Evolutionary conservation across 2,113 vertebrate genomes (phyloP).

Genomic region (Cyrtonyx montezumae): DNA sequence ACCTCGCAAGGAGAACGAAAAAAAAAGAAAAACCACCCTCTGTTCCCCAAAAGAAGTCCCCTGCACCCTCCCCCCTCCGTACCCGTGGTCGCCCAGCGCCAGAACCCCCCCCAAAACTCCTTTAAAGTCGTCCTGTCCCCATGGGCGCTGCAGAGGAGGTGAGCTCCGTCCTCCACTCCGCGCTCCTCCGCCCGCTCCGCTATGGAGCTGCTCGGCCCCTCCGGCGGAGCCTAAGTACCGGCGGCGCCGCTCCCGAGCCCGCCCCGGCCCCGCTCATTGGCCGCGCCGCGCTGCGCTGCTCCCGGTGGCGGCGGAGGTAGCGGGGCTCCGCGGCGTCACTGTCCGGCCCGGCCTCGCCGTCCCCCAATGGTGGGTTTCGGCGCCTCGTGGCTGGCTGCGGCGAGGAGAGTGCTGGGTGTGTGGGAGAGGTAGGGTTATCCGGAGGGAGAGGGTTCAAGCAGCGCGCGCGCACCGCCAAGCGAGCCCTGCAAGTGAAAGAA

Average conservation of each 20-base stretch:
- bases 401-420: too few species aligned
- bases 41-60: not conserved
- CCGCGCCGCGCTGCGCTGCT: not conserved
- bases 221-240: conserved; percentile 68
- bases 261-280: conserved; percentile 71
- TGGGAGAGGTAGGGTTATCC: not conserved
- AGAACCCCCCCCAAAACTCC: conserved; percentile 73
- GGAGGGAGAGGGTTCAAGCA: rapidly evolving
- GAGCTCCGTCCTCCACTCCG: not conserved
- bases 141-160: conserved; percentile 69
- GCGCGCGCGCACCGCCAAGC: rapidly evolving
- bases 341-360: not conserved
- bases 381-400: too few species aligned
- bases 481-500: not conserved
- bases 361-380: not conserved
- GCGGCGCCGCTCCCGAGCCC: conserved; percentile 32
- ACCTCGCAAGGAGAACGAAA: not conserved
- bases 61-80: conserved; percentile 31
- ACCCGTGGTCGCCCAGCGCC: conserved; percentile 76
- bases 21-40: not conserved
- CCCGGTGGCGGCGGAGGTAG: not conserved
- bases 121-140: conserved; percentile 80
- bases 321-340: not conserved
- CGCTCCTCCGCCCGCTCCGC: not conserved
- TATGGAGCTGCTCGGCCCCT: conserved; percentile 1